Evolutionary conservation across 1,140 invertebrate species (phyloP).

Genomic region (Onthophagus taurus): DNA sequence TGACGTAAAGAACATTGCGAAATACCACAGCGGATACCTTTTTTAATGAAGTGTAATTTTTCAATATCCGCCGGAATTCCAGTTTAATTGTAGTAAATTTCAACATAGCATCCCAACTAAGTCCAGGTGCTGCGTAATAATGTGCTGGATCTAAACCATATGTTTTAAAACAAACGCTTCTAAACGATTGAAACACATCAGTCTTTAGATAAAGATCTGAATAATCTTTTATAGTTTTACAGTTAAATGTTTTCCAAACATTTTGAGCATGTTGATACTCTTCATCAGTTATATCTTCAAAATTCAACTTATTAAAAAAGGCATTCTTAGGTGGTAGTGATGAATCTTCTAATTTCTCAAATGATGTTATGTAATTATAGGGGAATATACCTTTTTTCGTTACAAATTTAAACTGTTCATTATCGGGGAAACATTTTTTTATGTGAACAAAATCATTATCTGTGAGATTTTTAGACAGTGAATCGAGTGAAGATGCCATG

Average conservation of each 20-base stretch:
- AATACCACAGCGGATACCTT: too few species aligned
- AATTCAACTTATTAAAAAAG: conserved; percentile 33
- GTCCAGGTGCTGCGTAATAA: conserved; percentile 34
- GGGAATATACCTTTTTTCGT: conserved; percentile 25
- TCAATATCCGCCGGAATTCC: too few species aligned
- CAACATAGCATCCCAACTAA: conserved; percentile 34
- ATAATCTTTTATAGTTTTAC: conserved; percentile 36
- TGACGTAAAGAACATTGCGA: too few species aligned
- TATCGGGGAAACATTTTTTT: conserved; percentile 6
- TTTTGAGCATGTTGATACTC: conserved; percentile 37
- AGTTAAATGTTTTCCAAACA: conserved; percentile 39
- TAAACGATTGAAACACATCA: conserved; percentile 37
- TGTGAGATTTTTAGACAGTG: conserved; percentile 20
- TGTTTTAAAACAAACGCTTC: conserved; percentile 35
- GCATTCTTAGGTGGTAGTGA: conserved; percentile 19
- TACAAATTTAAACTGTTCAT: conserved; percentile 20
- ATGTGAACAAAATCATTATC: conserved; percentile 3
- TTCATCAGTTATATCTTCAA: conserved; percentile 23
- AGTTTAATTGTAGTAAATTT: conserved; percentile 26
- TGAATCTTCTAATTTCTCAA: conserved; percentile 23
- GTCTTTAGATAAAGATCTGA: conserved; percentile 37
- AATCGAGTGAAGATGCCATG: conserved; percentile 19
- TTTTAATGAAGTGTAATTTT: too few species aligned
- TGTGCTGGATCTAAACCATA: conserved; percentile 35
- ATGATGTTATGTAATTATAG: conserved; percentile 24